phyloP scores from a whole-genome alignment of 2,797 vertebrate species.

The Neosilurus mollespiculum region DNA sequence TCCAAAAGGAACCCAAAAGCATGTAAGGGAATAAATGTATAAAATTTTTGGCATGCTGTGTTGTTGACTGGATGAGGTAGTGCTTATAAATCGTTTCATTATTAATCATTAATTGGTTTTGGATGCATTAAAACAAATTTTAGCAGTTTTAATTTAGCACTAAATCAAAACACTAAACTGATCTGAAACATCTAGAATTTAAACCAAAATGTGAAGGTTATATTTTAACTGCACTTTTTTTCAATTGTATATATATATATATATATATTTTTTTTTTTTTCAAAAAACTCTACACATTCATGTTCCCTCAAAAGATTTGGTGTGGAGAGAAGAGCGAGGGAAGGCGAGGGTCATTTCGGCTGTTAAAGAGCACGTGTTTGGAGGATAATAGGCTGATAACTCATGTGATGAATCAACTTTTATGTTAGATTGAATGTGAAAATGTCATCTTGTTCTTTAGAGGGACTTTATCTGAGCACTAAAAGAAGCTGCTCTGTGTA shows the following conservation, averaged over 20 bases:
- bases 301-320: neutral
- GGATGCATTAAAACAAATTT: neutral
- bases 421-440: constrained; percentile 34
- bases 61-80: neutral
- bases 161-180: neutral
- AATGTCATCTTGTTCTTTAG: constrained; percentile 45
- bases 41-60: neutral
- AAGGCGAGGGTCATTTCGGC: neutral
- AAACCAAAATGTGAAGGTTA: neutral
- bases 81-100: neutral
- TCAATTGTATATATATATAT: neutral
- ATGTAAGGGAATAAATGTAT: neutral
- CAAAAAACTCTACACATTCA: neutral
- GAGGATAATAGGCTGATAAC: constrained; percentile 21
- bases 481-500: constrained; percentile 59
- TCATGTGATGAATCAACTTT: constrained; percentile 47
- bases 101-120: neutral
- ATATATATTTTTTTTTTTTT: too few species aligned
- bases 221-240: neutral
- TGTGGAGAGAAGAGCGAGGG: neutral
- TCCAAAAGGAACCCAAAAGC: neutral
- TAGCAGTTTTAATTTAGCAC: neutral
- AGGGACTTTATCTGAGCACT: constrained; percentile 53
- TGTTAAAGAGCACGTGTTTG: constrained; percentile 34
- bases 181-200: neutral